Base-by-base conservation (phyloP, 2,888 invertebrate genomes). In the Drosophila flavopinicola region DNA sequence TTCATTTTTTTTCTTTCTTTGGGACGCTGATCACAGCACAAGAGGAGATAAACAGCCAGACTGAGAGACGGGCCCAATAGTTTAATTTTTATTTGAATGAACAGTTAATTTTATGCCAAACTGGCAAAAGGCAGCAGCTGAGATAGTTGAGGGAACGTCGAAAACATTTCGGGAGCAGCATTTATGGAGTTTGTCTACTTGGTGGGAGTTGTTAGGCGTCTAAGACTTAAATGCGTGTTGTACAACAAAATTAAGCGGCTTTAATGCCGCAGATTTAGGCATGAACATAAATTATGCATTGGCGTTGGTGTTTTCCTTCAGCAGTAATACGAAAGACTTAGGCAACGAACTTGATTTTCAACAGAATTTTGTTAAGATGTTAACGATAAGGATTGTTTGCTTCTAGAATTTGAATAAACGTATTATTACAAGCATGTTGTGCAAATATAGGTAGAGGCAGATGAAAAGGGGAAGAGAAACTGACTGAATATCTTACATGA, bases 41-140 rank as follows among this genome's bases (percentile, higher is more conserved):
- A 13, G 37, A 32, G 48, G 25, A 49, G 63, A 61, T 47, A 45
- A 61, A 38, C 47, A 27, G 39, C n/a, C 27, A 52, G 52, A 54
- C 66, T 39, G 39, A 57, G 61, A 41, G 66, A 77, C 69, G 65
- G 56, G 59, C 76, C 86, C 69, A 86, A 88, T 86, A 84, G 88
- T 84, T 86, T 86, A 86, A 88, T 88, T 84, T 84, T 83, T 84
- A 77, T 88, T 74, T 67, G 87, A 74, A 84, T 87, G 66, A 87
- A 88, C 87, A 88, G 88, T 88, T 86, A 76, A 84, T 88, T 74
- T 86, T 84, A 86, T 88, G 88, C 87, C 75, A 84, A 71, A 74
- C 70, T 87, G 72, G 74, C 85, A 76, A 76, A 59, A 66, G 68
- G 65, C 69, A 82, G 57, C 64, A 52, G n/a, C 64, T 41, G 2